These are phyloP conservation scores for Corythornis vintsioides DNA, from an alignment of 2,113 vertebrate genomes.

Conservation along the genomic window DNA sequence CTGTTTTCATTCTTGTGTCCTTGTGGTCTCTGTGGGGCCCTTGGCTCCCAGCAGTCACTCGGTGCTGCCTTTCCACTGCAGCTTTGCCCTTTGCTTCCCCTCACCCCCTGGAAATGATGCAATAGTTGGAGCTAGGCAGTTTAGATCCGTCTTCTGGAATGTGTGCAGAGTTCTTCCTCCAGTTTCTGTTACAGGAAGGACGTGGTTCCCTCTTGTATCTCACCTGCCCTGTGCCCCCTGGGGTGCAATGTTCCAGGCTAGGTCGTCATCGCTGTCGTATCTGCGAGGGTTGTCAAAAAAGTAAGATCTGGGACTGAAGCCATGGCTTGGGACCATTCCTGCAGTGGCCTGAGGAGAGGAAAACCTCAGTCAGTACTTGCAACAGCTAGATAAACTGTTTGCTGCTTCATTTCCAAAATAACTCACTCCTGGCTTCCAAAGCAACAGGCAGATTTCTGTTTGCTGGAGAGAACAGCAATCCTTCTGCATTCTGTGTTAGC, in stretches of 20 bases:
- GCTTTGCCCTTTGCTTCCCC: background rate
- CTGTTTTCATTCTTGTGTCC: background rate
- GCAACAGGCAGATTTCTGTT: background rate
- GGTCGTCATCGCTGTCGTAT: constrained; percentile 95
- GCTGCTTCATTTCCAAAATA: background rate
- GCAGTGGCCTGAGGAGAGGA: constrained; percentile 77
- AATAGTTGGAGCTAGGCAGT: background rate
- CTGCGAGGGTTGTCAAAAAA: constrained; percentile 98
- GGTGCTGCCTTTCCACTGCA: background rate
- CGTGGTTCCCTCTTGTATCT: background rate
- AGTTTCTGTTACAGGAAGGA: background rate
- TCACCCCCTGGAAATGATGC: background rate
- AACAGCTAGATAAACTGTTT: background rate
- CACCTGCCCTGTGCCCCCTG: constrained; percentile 91
- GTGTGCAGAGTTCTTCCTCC: background rate
- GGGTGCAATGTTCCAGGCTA: constrained; percentile 91
- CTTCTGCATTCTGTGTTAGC: background rate
- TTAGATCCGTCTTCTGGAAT: background rate
- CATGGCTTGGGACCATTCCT: constrained; percentile 85
- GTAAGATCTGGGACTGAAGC: constrained; percentile 89
- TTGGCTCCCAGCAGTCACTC: no score
- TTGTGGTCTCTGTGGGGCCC: background rate
- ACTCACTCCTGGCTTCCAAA: background rate
- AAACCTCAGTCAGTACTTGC: constrained; percentile 1
- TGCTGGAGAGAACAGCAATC: background rate